Base-by-base conservation (phyloP, 2,797 vertebrate genomes). In the Psittacula derbiana region DNA sequence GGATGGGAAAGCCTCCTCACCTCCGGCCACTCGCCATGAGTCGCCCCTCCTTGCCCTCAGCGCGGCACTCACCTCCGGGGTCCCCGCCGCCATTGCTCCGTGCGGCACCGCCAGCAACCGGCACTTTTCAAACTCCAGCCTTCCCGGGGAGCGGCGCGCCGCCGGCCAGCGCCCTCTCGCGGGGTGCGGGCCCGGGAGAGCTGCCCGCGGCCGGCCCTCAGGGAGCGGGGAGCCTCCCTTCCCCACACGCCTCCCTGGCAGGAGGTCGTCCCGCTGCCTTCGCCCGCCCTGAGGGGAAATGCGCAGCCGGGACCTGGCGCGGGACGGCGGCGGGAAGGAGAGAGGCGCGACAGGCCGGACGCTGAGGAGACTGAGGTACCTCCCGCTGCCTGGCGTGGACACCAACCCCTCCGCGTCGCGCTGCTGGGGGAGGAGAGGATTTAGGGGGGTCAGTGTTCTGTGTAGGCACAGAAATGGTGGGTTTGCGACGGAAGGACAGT, bases 111-210 rank as follows among this genome's bases (percentile, higher is more conserved):
- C 52, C 41, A 18, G 49, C 74, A 61, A 76, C 85, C 92, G 90
- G 92, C 92, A 96, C 93, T 96, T 95, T 92, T 96, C 90, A 96
- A 96, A 96, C 93, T 96, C 73, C 71, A 72, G 78, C 87, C 85
- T 66, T 62, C 60, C 91, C 82, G 73, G 80, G 93, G 47, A 44
- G 88, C 53, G 47, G 4, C 25, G 24, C 14, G 49, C 47, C 82
- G 30, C 80, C 86, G 52, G 47, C 46, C 89, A 88, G 92, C 96
- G 96, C 94, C 96, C 92, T 83, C 96, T 96, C 76, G 95, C 70
- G 93, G 94, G 93, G 25, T 33, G 33, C 44, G 20, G 78, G 36
- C 57, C 78, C 61, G 30, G 73, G 60, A 90, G 46, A 71, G 57
- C 38, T 8, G 81, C 93, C 91, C 40, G 76, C 67, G 87, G 92